A percentile compares a stretch with the other conserved stretches of the same genome.
These are phyloP conservation scores for Conomelus anceps DNA, from an alignment of 2,888 invertebrate genomes.

Conservation along the genomic window DNA sequence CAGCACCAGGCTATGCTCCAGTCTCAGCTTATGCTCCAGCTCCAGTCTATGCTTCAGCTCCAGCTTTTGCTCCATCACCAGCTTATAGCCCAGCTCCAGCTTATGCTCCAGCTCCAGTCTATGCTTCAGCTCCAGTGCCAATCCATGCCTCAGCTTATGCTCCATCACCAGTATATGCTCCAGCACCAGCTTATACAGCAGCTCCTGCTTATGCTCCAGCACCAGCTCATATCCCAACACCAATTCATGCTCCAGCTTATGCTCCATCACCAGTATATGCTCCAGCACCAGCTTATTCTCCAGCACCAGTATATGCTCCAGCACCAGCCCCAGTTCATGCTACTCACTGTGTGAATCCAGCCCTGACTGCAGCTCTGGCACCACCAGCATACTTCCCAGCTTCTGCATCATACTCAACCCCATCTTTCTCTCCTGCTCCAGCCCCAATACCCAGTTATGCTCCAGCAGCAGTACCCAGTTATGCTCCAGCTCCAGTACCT, in stretches of 20 bases:
- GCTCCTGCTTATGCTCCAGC: background rate
- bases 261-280: background rate
- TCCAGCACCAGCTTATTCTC: background rate
- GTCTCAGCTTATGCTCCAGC: conserved; percentile 24
- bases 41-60: conserved; percentile 29
- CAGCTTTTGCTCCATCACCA: background rate
- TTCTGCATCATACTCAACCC: background rate
- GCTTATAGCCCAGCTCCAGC: background rate
- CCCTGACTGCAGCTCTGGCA: background rate
- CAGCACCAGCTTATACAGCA: background rate
- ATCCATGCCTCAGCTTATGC: no score
- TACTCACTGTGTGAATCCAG: background rate
- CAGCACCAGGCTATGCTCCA: background rate
- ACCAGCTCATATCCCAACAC: background rate
- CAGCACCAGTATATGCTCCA: background rate
- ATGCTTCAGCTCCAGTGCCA: background rate
- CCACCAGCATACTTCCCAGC: background rate
- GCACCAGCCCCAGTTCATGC: background rate
- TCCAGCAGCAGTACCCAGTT: background rate
- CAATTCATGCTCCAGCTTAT: background rate
- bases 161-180: background rate
- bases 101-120: background rate
- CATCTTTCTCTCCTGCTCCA: background rate
- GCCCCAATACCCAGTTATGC: no score
- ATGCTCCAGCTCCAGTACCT: background rate